Evolutionary conservation across 2,113 vertebrate species (phyloP), one percentile per base, ranked within the genome.

Genomic region (Sisor rabdophorus): DNA sequence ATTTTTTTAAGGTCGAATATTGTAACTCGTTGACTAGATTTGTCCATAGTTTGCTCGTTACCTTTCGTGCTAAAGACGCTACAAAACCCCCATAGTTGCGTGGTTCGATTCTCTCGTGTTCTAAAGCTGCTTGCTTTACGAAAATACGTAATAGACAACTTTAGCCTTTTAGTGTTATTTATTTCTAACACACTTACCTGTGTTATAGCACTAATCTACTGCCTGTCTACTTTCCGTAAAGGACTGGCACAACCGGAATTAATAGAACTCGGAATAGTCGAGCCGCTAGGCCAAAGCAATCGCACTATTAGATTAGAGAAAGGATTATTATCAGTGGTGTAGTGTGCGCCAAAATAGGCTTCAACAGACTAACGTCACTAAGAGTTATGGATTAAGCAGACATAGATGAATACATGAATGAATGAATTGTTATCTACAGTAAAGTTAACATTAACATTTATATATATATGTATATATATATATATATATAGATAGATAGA

Each of bases 181-280:
- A 61, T 4, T 3, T 1, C 7, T 32, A 52, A 36, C 0, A 55
- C 63, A 56, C 73, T 58, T 30, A 48, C 74, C 44, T 73, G 22
- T 40, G 44, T n/a, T 50, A 6, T 10, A 9, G 48, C 16, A n/a
- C 36, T 13, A 36, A 52, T 1, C 15, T 9, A 26, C 8, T 0
- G 17, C 28, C 47, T 1, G 17, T 48, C 47, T 75, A n/a, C 2
- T 2, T 47, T 52, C 24, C 7, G 1, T 32, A 1, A 12, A n/a
- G 16, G 1, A 44, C 40, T 44, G 7, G 20, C 26, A 19, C 73
- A 54, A 22, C 20, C 19, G 11, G 13, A 40, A 36, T 20, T 11
- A 36, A 2, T 47, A 4, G 60, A 75, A 11, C 16, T 24, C 73
- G 22, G 73, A 75, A 75, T 36, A 60, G 40, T 40, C 50, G 48